Conservation (phyloP, 2,113 vertebrate species). For the Chlamydotis undulata region DNA sequence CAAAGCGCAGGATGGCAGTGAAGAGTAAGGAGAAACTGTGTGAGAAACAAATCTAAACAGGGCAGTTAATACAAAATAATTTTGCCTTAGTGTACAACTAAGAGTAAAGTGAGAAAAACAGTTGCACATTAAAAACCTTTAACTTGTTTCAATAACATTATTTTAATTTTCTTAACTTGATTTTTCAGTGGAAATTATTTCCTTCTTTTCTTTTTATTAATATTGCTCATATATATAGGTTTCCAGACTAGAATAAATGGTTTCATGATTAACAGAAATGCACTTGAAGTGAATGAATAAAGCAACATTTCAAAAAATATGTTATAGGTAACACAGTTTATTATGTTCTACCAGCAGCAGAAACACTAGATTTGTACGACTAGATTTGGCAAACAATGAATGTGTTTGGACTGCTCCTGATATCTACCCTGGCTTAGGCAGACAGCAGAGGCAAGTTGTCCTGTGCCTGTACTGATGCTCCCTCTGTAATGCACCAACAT, state of each 20-base stretch:
- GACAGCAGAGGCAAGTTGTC: neutral
- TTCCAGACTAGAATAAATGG: neutral
- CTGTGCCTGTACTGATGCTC: neutral
- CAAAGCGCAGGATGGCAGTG: accelerated
- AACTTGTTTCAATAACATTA: neutral
- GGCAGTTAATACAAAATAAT: neutral
- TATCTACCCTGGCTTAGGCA: neutral
- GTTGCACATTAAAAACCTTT: neutral
- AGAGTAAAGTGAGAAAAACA: neutral
- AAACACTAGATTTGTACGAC: neutral
- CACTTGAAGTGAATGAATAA: neutral
- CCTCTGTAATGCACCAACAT: neutral
- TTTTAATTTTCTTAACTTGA: neutral
- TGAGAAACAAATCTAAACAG: neutral
- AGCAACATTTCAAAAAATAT: neutral
- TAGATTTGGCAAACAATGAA: neutral
- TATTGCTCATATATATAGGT: neutral
- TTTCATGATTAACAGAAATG: neutral
- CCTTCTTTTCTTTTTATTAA: neutral
- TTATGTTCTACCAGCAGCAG: neutral
- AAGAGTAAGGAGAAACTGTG: neutral
- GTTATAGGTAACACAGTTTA: neutral
- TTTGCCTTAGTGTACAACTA: neutral
- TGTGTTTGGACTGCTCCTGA: neutral
- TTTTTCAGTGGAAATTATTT: neutral